A percentile compares a stretch with the other conserved stretches of the same genome.
Conservation (phyloP, 2,888 invertebrate species). For the Tribolium freemani region DNA sequence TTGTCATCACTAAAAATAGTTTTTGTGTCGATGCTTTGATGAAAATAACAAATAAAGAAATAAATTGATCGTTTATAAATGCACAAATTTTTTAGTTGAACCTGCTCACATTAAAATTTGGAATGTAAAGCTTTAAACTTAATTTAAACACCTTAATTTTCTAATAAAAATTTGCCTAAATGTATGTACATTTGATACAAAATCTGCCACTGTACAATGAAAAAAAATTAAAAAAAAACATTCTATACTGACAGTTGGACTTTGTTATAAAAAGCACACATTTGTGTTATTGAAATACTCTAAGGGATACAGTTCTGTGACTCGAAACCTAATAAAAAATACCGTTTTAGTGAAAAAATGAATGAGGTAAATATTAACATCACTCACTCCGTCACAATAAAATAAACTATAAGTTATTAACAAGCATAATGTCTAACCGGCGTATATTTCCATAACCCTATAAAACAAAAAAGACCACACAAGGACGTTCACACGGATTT, state of each 20-base stretch:
- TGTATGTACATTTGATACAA: constrained; percentile 31
- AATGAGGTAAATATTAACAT: not conserved
- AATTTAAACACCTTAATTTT: not conserved
- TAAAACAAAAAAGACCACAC: constrained; percentile 29
- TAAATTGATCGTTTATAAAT: constrained; percentile 26
- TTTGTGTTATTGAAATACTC: constrained; percentile 3
- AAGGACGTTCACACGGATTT: constrained; percentile 25
- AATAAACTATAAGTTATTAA: not conserved
- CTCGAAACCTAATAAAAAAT: constrained; percentile 1
- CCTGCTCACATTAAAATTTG: constrained; percentile 14
- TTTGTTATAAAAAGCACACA: constrained; percentile 23
- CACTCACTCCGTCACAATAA: not conserved
- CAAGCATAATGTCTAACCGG: not conserved
- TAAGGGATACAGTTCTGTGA: constrained; percentile 12
- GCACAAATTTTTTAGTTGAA: not conserved
- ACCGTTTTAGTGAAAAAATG: not conserved
- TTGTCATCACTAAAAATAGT: constrained; percentile 14
- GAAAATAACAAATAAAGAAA: not conserved
- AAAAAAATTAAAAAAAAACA: constrained; percentile 7
- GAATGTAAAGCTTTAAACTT: constrained; percentile 10
- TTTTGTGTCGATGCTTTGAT: constrained; percentile 1
- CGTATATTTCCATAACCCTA: constrained; percentile 16
- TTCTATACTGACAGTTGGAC: constrained; percentile 2
- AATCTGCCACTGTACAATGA: constrained; percentile 10
- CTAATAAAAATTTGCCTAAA: constrained; percentile 1